Conservation (phyloP, 64 coral and sea anemone species). For the Dendrophyllia cribrosa region DNA sequence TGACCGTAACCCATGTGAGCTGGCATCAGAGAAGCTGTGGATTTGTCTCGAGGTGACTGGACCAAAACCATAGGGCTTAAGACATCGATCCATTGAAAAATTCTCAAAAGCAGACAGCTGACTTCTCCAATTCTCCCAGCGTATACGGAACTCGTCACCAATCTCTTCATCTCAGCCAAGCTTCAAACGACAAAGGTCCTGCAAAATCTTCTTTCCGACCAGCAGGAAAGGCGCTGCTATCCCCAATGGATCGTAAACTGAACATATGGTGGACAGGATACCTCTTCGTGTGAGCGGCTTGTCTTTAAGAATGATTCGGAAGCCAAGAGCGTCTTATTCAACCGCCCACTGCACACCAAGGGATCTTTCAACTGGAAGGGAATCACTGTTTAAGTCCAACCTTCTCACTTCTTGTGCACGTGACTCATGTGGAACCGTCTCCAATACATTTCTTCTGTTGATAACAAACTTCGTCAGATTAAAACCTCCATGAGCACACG, state of each 20-base stretch:
- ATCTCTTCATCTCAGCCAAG: conserved; percentile 57
- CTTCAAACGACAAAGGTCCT: conserved; percentile 60
- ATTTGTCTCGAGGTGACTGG: conserved; percentile 50
- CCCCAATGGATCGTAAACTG: conserved; percentile 71
- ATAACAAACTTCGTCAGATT: conserved; percentile 62
- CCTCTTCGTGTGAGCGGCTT: conserved; percentile 51
- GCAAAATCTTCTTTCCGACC: conserved; percentile 49
- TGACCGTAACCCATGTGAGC: conserved; percentile 45
- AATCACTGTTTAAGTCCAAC: conserved; percentile 19
- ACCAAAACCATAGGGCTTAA: conserved; percentile 70
- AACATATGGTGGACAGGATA: conserved; percentile 65
- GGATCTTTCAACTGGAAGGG: conserved; percentile 52
- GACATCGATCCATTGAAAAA: conserved; percentile 37
- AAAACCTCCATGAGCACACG: conserved; percentile 58
- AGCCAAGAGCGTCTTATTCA: conserved; percentile 69
- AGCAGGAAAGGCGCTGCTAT: conserved; percentile 71
- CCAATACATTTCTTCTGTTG: conserved; percentile 32
- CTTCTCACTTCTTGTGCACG: conserved; percentile 42
- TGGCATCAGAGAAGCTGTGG: conserved; percentile 72
- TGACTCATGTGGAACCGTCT: conserved; percentile 20
- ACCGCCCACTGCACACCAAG: conserved; percentile 47
- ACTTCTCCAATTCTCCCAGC: conserved; percentile 59
- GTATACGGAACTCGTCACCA: conserved; percentile 6
- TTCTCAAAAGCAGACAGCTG: conserved; percentile 23
- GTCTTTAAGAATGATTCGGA: conserved; percentile 69